Percentiles rank a stretch among this genome's conserved stretches.
Evolutionary conservation across 2,888 invertebrate genomes (phyloP).

Genomic region (Caenorhabditis sulstoni): DNA sequence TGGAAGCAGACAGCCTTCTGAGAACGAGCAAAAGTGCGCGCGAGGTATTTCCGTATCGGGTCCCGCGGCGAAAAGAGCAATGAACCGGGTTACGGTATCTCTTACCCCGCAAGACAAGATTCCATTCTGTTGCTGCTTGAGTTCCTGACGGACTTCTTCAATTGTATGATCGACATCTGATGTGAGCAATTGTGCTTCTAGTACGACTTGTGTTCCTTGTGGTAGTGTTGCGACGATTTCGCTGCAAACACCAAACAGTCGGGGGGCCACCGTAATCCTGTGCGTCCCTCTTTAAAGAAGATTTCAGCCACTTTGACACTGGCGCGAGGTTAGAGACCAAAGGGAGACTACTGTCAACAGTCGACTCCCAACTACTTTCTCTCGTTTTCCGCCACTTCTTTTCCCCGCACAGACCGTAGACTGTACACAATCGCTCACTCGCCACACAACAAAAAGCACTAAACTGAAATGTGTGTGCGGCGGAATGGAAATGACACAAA

Average conservation of each 20-base stretch:
- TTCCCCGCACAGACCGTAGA: background rate
- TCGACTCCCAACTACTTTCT: slow-evolving; percentile 2
- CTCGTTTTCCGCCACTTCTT: slow-evolving; percentile 4
- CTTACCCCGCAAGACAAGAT: slow-evolving; percentile 53
- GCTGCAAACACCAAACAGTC: no score
- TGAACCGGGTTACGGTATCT: no score
- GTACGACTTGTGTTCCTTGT: slow-evolving; percentile 79
- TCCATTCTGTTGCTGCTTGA: slow-evolving; percentile 58
- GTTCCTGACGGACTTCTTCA: slow-evolving; percentile 76
- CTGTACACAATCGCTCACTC: no score
- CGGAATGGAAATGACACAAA: slow-evolving; percentile 16
- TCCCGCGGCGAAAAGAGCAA: background rate
- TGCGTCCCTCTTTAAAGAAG: background rate
- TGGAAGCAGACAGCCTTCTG: background rate
- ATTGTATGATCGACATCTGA: slow-evolving; percentile 79
- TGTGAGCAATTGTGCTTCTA: slow-evolving; percentile 78
- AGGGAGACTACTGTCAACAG: slow-evolving; percentile 21
- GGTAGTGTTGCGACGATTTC: slow-evolving; percentile 70
- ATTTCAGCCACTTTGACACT: no score
- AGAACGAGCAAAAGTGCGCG: slow-evolving; percentile 24
- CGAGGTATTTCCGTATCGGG: slow-evolving; percentile 13
- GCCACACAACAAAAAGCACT: slow-evolving; percentile 21
- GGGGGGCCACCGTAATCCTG: slow-evolving; percentile 25
- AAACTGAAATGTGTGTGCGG: slow-evolving; percentile 27
- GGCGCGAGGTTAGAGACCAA: slow-evolving; percentile 24